Conservation (phyloP, 1,140 invertebrate genomes). For the Cotesia vestalis region DNA sequence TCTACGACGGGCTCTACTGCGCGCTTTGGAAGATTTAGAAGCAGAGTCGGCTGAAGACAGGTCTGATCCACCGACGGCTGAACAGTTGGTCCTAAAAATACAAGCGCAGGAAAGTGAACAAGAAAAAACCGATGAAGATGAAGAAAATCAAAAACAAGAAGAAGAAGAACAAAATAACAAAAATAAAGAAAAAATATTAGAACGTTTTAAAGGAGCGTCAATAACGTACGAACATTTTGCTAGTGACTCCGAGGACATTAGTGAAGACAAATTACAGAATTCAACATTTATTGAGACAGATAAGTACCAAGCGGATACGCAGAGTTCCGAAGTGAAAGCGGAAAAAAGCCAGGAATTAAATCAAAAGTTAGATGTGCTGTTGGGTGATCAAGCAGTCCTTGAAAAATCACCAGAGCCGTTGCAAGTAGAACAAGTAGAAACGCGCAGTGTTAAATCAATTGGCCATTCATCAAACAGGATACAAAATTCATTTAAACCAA, state of each 20-base stretch:
- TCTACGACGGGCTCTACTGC: conserved; percentile 74
- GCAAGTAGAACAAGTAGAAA: conserved; percentile 45
- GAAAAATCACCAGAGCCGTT: conserved; percentile 40
- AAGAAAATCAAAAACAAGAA: no score
- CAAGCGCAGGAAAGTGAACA: not conserved
- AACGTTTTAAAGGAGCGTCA: conserved; percentile 40
- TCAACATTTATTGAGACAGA: conserved; percentile 57
- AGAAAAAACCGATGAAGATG: not conserved
- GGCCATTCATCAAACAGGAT: conserved; percentile 14
- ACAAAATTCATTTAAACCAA: conserved; percentile 33
- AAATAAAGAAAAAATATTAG: conserved; percentile 37
- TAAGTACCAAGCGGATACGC: conserved; percentile 43
- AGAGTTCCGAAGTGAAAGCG: conserved; percentile 16
- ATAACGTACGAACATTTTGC: conserved; percentile 56
- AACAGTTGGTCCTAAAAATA: conserved; percentile 29
- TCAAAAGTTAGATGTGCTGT: no score
- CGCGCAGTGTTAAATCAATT: conserved; percentile 35
- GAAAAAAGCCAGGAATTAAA: conserved; percentile 29
- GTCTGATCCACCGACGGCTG: conserved; percentile 9
- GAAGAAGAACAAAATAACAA: not conserved
- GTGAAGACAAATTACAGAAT: conserved; percentile 63
- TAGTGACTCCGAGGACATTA: conserved; percentile 51
- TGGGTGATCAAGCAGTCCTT: conserved; percentile 45
- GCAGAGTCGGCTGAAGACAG: conserved; percentile 59
- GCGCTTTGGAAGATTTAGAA: conserved; percentile 75